A percentile compares a stretch with the other conserved stretches of the same genome.
Conservation (phyloP, 2,797 vertebrate genomes). For the Chelon auratus region DNA sequence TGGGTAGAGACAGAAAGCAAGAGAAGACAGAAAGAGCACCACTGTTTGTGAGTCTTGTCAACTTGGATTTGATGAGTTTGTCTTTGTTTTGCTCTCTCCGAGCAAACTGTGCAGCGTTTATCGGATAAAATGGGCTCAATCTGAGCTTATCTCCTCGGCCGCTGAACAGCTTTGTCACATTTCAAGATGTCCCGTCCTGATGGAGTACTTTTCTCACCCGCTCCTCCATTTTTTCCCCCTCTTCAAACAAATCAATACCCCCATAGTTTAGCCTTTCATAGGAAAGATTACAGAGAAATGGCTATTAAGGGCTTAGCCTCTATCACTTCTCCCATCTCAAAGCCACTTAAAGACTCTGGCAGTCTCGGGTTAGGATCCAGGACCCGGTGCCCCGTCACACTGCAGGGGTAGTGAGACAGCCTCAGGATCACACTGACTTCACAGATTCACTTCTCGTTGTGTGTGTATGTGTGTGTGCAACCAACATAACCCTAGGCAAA, state of each 20-base stretch:
- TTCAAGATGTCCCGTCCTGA: conserved; percentile 87
- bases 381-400: conserved; percentile 75
- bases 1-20: conserved; percentile 39
- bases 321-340: conserved; percentile 88
- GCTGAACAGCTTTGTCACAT: conserved; percentile 86
- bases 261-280: conserved; percentile 89
- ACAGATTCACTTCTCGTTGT: conserved; percentile 37
- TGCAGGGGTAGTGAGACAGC: conserved; percentile 70
- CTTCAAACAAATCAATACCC: conserved; percentile 88
- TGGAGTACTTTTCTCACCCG: conserved; percentile 84
- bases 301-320: conserved; percentile 89
- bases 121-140: conserved; percentile 82
- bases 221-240: conserved; percentile 68
- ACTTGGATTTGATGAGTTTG: conserved; percentile 80
- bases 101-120: conserved; percentile 75
- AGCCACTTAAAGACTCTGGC: conserved; percentile 87
- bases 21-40: conserved; percentile 50
- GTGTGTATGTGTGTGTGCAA: not conserved
- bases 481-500: conserved; percentile 38
- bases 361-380: conserved; percentile 81
- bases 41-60: conserved; percentile 70
- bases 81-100: conserved; percentile 79
- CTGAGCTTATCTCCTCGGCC: conserved; percentile 84
- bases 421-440: conserved; percentile 64
- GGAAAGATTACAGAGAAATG: conserved; percentile 90